Evolutionary conservation across 2,113 vertebrate genomes (phyloP), one percentile per base, ranked within the genome.

Genomic region (Callionymus lyra): DNA sequence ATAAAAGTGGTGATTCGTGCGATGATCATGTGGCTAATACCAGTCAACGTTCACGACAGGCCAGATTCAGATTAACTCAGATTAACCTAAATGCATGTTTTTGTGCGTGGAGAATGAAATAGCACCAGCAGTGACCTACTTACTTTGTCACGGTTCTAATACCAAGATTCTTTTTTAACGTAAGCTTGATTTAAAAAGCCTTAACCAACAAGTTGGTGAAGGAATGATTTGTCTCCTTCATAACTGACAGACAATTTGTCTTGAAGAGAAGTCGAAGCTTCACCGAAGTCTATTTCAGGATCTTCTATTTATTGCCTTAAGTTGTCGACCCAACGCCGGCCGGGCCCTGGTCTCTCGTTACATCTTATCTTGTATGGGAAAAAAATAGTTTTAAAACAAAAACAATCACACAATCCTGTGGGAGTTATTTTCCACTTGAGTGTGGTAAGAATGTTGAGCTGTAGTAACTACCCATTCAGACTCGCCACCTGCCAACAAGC

Each of bases 221-320:
- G 21, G 21, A 27, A 8, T 27, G 21, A 27, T n/a, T n/a, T n/a
- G n/a, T n/a, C n/a, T n/a, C n/a, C n/a, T n/a, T n/a, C n/a, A n/a
- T n/a, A 27, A 27, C 21, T 34, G 12, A 15, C 42, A 34, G 21
- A 33, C 4, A 16, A 11, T 34, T 19, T 13, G 16, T 45, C 16
- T 33, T 33, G 44, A 45, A 31, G 50, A 39, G 32, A 51, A 41
- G 55, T 45, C 44, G 34, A 34, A 57, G 59, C 42, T 53, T 50
- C 53, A 44, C 70, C 34, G 56, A 59, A 38, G 17, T 76, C 82
- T 87, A 86, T 86, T 86, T 85, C 76, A 68, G 81, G 81, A 46
- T 56, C 60, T 70, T 79, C 86, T 86, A 87, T 87, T 86, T 86
- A 82, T 85, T 84, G 56, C 82, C 48, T 43, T 4, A 47, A 63